Base-by-base conservation (phyloP, 1,140 invertebrate genomes). In the Berghia stephanieae region DNA sequence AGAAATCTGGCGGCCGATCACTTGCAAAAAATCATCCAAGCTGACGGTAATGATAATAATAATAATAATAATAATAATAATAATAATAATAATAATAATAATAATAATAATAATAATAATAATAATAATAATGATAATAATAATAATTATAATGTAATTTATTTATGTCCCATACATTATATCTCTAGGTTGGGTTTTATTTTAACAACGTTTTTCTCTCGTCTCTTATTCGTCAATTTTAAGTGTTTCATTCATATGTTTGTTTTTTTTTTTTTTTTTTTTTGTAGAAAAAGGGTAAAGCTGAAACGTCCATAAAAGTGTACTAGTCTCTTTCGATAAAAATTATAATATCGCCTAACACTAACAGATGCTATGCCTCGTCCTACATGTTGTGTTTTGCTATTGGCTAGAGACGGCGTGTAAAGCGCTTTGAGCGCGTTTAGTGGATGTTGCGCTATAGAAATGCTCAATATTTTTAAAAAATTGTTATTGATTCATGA, bases 1-100 rank as follows among this genome's bases (percentile, higher is more conserved):
- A 93, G 93, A 87, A 96, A 93, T 81, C 91, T 99, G 5, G 94
- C 94, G 85, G 94, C 94, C 57, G 96, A 98, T 83, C 93, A 94
- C 90, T 91, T 99, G 10, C 94, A 95, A 82, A 96, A 96, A 88
- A 96, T 98, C 73, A 99, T 99, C 86, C 98, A 99, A 89, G 95
- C 97, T 86, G 93, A 94, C 84, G 92, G 95, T 94, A 72, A 76
- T 1, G 8, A 27, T 24, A 46, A 67, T 10, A 13, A 13, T 73
- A 16, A n/a, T 13, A 31, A n/a, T 52, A 13, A 31, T 13, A 2
- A n/a, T 55, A 10, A 21, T 75, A 18, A 24, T 0, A 13, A 75
- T 63, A 75, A 0, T 36, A 36, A n/a, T 60, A 16, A n/a, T 27
- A n/a, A 8, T 8, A 8, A 16, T 60, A 27, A 27, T 27, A 16